Conservation (phyloP, 2,797 vertebrate species). For the Neoniphon sammara region DNA sequence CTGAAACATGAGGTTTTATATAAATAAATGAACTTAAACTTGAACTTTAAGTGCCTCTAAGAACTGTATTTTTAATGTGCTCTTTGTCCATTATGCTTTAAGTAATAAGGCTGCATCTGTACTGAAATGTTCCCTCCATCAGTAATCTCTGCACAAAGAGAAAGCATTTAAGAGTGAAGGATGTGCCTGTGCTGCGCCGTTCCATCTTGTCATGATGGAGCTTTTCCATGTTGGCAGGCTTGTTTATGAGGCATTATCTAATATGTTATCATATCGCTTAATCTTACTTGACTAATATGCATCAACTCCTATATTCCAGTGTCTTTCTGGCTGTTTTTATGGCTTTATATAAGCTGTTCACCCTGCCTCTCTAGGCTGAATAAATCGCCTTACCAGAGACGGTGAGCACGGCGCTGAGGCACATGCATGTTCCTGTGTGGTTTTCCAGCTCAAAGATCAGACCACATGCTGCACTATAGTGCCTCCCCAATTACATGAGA, state of each 20-base stretch:
- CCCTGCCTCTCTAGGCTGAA: not conserved
- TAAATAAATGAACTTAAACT: too few species aligned
- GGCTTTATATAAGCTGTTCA: constrained; percentile 13
- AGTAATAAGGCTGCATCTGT: constrained; percentile 35
- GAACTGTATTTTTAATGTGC: not conserved
- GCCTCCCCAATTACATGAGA: not conserved
- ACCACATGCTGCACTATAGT: constrained; percentile 17
- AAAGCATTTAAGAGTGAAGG: constrained; percentile 3
- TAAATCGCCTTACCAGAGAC: constrained; percentile 20
- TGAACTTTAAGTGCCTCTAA: not conserved
- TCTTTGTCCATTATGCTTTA: constrained; percentile 16
- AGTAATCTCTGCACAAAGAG: constrained; percentile 32
- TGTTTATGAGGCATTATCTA: constrained; percentile 63
- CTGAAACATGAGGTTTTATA: too few species aligned
- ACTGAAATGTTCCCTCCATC: constrained; percentile 23
- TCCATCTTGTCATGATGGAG: constrained; percentile 34
- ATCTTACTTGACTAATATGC: constrained; percentile 67
- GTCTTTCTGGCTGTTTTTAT: constrained; percentile 44
- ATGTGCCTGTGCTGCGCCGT: constrained; percentile 40
- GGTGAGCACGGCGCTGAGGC: too few species aligned
- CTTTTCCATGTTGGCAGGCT: constrained; percentile 45
- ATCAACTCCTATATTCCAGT: constrained; percentile 49
- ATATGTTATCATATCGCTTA: constrained; percentile 61
- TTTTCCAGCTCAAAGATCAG: constrained; percentile 8
- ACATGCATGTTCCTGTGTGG: constrained; percentile 10